phyloP scores from a whole-genome alignment of 2,113 vertebrate species.

The Clupea harengus region DNA sequence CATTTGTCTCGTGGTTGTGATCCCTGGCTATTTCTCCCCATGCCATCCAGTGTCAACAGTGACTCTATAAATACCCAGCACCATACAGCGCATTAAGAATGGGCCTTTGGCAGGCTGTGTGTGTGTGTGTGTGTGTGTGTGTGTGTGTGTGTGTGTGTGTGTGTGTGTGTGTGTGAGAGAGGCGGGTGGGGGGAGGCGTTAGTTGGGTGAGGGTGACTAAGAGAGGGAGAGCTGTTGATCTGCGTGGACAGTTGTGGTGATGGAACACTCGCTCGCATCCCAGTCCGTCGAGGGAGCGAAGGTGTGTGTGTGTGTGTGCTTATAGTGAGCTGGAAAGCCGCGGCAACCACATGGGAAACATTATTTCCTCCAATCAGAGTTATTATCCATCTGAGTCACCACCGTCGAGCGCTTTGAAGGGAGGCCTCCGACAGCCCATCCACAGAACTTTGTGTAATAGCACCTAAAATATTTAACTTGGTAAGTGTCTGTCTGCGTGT shows the following conservation, averaged over 20 bases:
- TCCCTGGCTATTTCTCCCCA: constrained; percentile 65
- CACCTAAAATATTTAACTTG: constrained; percentile 9
- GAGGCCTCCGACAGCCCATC: constrained; percentile 38
- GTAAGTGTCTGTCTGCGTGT: constrained; percentile 27
- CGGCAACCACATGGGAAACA: constrained; percentile 46
- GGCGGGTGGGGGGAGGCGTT: background rate
- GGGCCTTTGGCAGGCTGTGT: constrained; percentile 44
- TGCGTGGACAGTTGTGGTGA: constrained; percentile 30
- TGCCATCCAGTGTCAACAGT: constrained; percentile 71
- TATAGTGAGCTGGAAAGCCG: constrained; percentile 32
- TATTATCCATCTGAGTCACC: constrained; percentile 47
- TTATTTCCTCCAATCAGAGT: constrained; percentile 47
- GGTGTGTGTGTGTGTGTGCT: constrained; percentile 13
- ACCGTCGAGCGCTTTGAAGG: constrained; percentile 36
- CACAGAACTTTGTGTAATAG: background rate
- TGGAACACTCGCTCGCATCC: constrained; percentile 43
- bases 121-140: constrained; percentile 11
- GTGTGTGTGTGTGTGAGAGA: background rate
- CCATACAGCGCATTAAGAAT: constrained; percentile 60
- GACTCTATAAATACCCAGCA: constrained; percentile 61
- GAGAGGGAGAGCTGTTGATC: constrained; percentile 35
- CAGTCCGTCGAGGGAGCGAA: constrained; percentile 30
- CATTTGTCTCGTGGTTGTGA: constrained; percentile 72
- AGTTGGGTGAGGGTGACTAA: background rate
- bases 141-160: constrained; percentile 10